Base-by-base conservation (phyloP, 2,797 vertebrate species). In the Phyllotis vaccarum region DNA sequence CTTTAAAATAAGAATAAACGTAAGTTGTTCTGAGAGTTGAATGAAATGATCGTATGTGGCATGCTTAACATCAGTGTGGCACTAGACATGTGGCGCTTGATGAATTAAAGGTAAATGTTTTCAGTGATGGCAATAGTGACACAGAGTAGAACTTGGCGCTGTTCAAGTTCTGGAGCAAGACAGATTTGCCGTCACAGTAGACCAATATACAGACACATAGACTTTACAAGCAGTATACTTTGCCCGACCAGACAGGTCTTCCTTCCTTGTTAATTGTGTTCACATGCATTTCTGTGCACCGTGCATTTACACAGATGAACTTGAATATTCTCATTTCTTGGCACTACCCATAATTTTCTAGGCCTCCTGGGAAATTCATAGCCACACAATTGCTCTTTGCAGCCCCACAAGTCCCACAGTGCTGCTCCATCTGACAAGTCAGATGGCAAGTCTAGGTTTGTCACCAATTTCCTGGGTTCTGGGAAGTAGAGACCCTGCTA, bases 381-480 rank as follows among this genome's bases (percentile, higher is more conserved):
- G 40, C 17, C 52, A 12, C 0, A 11, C 56, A 76, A 68, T 40
- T 52, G 76, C 66, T 90, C 37, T 75, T 22, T 56, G 40, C 4
- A 43, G 58, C 58, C 2, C 72, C 72, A 74, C 43, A 70, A 52
- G 6, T 49, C 56, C 74, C 13, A 7, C n/a, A 31, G 5, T 43
- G 46, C 64, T 0, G 2, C n/a, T 74, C 58, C 72, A 37, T 60
- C 52, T 90, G 95, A 89, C 21, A 29, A 78, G 80, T 85, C 72
- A 90, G 95, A 1, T 58, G 68, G 54, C 94, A 43, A 80, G 91
- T 31, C 66, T 56, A 54, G n/a, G 62, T 40, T 93, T 88, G 62
- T 89, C 80, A 92, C 70, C 2, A 14, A n/a, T 31, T 76, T 80
- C 85, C 62, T 37, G 40, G 74, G 92, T 43, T 86, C 87, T 46